phyloP scores from a whole-genome alignment of 2,888 invertebrate genomes.

The Melieria crassipennis region DNA sequence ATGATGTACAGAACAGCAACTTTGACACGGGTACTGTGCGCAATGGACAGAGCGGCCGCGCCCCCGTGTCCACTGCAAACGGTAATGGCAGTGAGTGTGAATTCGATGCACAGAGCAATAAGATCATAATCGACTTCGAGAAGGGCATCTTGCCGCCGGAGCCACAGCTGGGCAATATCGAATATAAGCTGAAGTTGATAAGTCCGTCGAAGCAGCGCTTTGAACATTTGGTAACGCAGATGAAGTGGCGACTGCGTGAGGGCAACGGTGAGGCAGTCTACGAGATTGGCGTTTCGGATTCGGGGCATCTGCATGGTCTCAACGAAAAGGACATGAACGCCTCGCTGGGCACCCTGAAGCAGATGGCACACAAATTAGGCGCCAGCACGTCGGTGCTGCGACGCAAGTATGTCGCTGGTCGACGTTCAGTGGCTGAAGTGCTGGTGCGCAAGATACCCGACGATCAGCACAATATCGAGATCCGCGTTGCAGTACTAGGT shows the following conservation, averaged over 20 bases:
- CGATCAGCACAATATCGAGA: conserved; percentile 87
- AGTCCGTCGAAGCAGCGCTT: conserved; percentile 90
- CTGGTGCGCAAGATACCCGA: conserved; percentile 89
- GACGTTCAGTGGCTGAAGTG: conserved; percentile 84
- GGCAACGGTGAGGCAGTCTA: conserved; percentile 98
- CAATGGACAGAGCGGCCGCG: conserved; percentile 40
- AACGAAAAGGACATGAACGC: conserved; percentile 84
- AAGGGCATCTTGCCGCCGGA: conserved; percentile 86
- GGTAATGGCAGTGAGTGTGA: conserved; percentile 52
- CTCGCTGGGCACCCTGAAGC: conserved; percentile 83
- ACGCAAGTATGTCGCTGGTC: conserved; percentile 69
- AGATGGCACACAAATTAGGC: conserved; percentile 89
- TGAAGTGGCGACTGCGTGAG: conserved; percentile 97
- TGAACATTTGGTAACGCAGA: conserved; percentile 97
- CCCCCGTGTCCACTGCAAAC: conserved; percentile 40
- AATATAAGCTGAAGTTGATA: conserved; percentile 94
- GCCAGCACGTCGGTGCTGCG: conserved; percentile 83
- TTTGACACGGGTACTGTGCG: conserved; percentile 38
- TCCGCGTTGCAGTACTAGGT: conserved; percentile 92
- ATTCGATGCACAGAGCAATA: conserved; percentile 48
- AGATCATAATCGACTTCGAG: conserved; percentile 67
- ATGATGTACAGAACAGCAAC: conserved; percentile 54
- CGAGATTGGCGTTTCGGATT: conserved; percentile 94
- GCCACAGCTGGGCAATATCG: conserved; percentile 93
- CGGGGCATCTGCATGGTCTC: conserved; percentile 87